phyloP scores from a whole-genome alignment of 2,113 vertebrate species.

The Aspiorhynchus laticeps region DNA sequence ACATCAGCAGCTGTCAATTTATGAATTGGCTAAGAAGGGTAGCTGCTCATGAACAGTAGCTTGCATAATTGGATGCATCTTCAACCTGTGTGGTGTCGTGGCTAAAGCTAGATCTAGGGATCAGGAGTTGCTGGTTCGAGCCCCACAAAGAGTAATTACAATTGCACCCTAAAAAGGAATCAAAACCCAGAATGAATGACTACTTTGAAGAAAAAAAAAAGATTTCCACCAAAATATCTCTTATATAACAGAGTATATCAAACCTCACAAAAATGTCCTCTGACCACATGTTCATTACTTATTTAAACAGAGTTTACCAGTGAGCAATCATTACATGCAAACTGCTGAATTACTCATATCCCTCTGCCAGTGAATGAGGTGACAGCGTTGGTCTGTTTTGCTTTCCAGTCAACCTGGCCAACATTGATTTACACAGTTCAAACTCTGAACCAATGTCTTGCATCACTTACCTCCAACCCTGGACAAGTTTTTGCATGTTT shows the following conservation, averaged over 20 bases:
- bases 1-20: conserved; percentile 58
- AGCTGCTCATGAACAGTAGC: conserved; percentile 20
- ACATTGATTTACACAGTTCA: conserved; percentile 25
- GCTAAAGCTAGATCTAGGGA: neutral
- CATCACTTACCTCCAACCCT: neutral
- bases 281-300: conserved; percentile 22
- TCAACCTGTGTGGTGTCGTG: neutral
- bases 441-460: conserved; percentile 7
- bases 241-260: neutral
- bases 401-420: conserved; percentile 24
- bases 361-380: neutral
- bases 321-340: conserved; percentile 4
- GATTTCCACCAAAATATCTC: neutral
- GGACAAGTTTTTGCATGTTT: conserved; percentile 17
- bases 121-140: neutral
- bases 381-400: conserved; percentile 4
- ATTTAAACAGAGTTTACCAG: conserved; percentile 35
- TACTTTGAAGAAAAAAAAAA: neutral
- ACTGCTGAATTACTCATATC: neutral
- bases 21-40: conserved; percentile 51
- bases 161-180: neutral
- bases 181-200: neutral
- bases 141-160: neutral
- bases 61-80: neutral
- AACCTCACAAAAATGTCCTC: neutral